Evolutionary conservation across 2,113 vertebrate species (phyloP).

Genomic region (Oncorhynchus tshawytscha): DNA sequence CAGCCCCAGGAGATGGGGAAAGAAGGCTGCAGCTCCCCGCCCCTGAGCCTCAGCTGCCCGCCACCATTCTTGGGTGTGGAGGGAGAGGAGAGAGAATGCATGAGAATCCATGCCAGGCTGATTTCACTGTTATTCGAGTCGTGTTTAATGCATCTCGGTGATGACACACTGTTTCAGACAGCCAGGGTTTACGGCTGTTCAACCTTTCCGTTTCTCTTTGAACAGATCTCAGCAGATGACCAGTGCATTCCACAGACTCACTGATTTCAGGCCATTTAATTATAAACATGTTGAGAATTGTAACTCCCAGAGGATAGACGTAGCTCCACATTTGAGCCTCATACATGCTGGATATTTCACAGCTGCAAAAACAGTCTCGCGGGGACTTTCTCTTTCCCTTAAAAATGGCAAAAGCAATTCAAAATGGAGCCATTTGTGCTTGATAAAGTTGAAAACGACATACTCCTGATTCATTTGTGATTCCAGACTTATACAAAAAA

Average conservation of each 20-base stretch:
- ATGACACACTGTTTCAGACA: not conserved
- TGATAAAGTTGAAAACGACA: not conserved
- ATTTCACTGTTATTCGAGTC: not conserved
- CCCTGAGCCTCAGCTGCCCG: slow-evolving; percentile 76
- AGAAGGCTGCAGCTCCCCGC: slow-evolving; percentile 79
- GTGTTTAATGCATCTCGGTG: not conserved
- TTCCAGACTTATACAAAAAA: too few species aligned
- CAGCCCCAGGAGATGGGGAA: slow-evolving; percentile 84
- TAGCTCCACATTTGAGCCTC: not conserved
- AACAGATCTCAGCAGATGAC: slow-evolving; percentile 8
- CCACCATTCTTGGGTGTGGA: slow-evolving; percentile 83
- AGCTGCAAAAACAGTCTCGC: slow-evolving; percentile 31
- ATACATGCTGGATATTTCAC: slow-evolving; percentile 6
- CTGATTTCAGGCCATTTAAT: slow-evolving; percentile 12
- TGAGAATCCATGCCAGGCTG: not conserved
- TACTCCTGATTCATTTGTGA: not conserved
- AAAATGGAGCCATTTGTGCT: not conserved
- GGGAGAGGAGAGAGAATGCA: not conserved
- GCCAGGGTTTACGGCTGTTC: not conserved
- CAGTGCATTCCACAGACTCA: slow-evolving; percentile 19
- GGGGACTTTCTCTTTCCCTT: slow-evolving; percentile 3
- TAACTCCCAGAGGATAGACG: slow-evolving; percentile 6
- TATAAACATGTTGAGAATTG: slow-evolving; percentile 18
- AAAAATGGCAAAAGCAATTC: slow-evolving; percentile 22
- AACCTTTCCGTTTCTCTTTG: slow-evolving; percentile 4